Evolutionary conservation across 2,888 invertebrate species (phyloP), one percentile per base, ranked within the genome.

Genomic region (Spatulosminthurus flaviceps): DNA sequence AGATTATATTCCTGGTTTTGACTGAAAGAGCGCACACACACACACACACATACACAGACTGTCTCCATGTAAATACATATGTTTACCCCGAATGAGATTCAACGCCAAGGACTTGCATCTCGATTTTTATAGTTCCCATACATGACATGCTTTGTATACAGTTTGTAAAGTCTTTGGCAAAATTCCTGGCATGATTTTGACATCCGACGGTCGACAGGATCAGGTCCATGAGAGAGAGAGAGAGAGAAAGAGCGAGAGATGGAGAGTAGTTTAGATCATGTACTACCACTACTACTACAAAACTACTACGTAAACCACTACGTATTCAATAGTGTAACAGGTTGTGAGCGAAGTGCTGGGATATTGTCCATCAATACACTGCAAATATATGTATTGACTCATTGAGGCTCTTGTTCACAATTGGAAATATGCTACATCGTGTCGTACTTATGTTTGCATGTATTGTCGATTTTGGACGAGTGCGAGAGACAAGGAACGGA

Each of bases 311-410:
- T 13, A 5, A 61, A 7, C 61, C 70, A 9, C 29, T 21, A 21
- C 9, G 24, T 26, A 19, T 70, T n/a, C 34, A 34, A 34, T 21
- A 78, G 82, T 79, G 84, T 84, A 84, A 84, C 84, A 84, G 84
- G 84, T 84, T 84, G 82, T 80, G 81, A 71, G 73, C 75, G 69
- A 41, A n/a, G 41, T 61, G 26, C 70, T 34, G 34, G 70, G 26
- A 51, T 34, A 73, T 73, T 73, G 51, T 51, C 60, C 51, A n/a
- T 73, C 24, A 51, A 51, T 71, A n/a, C 5, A 71, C 11, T 72
- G n/a, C 22, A n/a, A 22, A 41, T 29, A 21, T 70, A 60, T 41
- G 28, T 34, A 51, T 51, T 77, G 41, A 26, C 67, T 41, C 28
- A 41, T 61, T 69, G 51, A 51, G 19, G n/a, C 16, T 2, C 19